Conservation (phyloP, 2,888 invertebrate genomes). For the Phorcus lineatus region DNA sequence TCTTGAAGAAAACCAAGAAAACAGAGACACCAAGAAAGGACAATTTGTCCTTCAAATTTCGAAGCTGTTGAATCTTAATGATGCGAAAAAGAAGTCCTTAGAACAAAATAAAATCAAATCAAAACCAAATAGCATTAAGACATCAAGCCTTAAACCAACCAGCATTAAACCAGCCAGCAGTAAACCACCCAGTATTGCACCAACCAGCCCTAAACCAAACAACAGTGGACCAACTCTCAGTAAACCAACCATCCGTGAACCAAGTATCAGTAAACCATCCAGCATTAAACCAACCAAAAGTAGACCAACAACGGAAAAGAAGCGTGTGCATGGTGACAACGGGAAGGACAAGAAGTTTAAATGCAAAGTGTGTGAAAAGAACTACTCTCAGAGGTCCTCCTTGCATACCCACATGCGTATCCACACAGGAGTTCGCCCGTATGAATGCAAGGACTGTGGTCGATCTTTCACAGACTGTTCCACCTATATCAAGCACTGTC, state of each 20-base stretch:
- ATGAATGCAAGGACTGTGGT: constrained; percentile 8
- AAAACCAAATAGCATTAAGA: background rate
- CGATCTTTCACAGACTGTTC: constrained; percentile 14
- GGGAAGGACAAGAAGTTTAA: background rate
- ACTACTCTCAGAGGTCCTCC: constrained; percentile 1
- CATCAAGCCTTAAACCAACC: background rate
- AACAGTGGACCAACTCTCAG: background rate
- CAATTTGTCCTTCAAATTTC: no score
- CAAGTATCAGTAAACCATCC: background rate
- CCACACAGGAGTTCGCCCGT: constrained; percentile 17
- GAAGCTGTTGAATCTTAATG: no score
- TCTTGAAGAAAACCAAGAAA: no score
- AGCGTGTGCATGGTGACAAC: background rate
- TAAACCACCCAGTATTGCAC: background rate
- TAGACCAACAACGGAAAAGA: background rate
- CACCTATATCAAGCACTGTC: constrained; percentile 7
- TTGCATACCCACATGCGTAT: constrained; percentile 7
- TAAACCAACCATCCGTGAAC: background rate
- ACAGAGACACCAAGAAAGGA: no score
- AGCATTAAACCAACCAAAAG: background rate
- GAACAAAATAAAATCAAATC: background rate
- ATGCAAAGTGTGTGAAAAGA: constrained; percentile 1
- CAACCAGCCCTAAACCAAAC: background rate
- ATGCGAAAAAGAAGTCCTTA: background rate
- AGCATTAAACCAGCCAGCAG: background rate